A percentile compares a stretch with the other conserved stretches of the same genome.
These are phyloP conservation scores for Proteles cristata DNA, from an alignment of 2,113 vertebrate species.

Conservation along the genomic window DNA sequence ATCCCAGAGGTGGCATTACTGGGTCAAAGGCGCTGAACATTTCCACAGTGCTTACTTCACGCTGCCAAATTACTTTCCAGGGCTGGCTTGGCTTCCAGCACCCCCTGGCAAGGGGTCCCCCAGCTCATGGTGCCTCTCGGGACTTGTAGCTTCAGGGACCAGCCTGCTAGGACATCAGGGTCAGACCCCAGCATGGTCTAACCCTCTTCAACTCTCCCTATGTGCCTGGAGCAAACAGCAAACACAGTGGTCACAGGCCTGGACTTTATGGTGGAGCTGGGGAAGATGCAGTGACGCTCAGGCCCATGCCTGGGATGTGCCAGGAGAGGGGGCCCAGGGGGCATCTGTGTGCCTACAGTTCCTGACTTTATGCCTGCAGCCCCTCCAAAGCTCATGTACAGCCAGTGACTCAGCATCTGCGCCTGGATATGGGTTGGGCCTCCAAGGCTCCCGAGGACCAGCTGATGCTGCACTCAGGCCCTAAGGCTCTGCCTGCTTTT, in stretches of 20 bases:
- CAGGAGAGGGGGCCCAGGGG: not conserved
- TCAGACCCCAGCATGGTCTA: accelerated
- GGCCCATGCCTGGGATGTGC: not conserved
- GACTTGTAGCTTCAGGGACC: not conserved
- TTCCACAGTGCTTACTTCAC: accelerated
- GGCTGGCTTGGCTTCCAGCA: not conserved
- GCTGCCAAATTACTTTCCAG: not conserved
- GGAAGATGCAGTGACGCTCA: accelerated
- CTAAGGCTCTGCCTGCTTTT: not conserved
- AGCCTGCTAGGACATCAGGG: not conserved
- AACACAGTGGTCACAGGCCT: not conserved
- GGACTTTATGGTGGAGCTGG: not conserved
- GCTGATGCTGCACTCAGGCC: accelerated
- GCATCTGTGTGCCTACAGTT: accelerated
- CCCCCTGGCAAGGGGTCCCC: not conserved
- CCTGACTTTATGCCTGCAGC: not conserved
- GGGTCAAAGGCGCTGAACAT: not conserved
- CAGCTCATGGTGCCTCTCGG: not conserved
- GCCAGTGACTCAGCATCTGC: not conserved
- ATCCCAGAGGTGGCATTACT: not conserved
- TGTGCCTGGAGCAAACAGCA: accelerated
- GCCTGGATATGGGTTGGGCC: accelerated
- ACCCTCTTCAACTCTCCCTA: not conserved
- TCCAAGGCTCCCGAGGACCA: accelerated
- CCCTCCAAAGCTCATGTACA: not conserved